Conservation (phyloP, 2,888 invertebrate genomes). For the Piscicola geometra region DNA sequence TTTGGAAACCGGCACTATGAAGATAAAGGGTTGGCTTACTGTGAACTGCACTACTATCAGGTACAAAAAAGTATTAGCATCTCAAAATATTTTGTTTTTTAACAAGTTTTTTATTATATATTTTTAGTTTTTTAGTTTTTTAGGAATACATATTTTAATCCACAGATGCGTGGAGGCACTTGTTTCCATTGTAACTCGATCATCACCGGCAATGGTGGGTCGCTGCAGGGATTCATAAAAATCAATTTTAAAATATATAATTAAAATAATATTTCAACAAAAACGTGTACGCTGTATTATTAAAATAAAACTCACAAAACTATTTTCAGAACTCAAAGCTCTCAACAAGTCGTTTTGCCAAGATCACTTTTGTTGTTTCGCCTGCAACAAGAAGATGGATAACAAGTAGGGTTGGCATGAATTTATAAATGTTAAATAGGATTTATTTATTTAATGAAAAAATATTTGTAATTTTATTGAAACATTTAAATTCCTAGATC, state of each 20-base stretch:
- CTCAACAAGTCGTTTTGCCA: conserved; percentile 98
- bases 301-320: conserved; percentile 93
- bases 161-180: conserved; percentile 93
- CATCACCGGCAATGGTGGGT: conserved; percentile 87
- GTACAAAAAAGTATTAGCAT: background rate
- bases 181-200: conserved; percentile 98
- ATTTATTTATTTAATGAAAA: too few species aligned
- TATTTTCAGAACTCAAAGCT: conserved; percentile 82
- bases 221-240: background rate
- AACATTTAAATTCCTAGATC: conserved; percentile 54
- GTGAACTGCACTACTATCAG: conserved; percentile 92
- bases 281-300: conserved; percentile 46
- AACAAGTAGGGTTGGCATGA: conserved; percentile 64
- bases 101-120: background rate
- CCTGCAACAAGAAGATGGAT: conserved; percentile 85
- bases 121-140: too few species aligned
- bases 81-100: too few species aligned
- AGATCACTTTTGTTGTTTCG: conserved; percentile 93
- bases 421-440: conserved; percentile 37
- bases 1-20: conserved; percentile 97
- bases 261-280: background rate
- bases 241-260: background rate
- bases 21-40: conserved; percentile 91
- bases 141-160: conserved; percentile 52
- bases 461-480: too few species aligned